Evolutionary conservation across 2,797 vertebrate genomes (phyloP).

Genomic region (Melanotaenia trifasciata): DNA sequence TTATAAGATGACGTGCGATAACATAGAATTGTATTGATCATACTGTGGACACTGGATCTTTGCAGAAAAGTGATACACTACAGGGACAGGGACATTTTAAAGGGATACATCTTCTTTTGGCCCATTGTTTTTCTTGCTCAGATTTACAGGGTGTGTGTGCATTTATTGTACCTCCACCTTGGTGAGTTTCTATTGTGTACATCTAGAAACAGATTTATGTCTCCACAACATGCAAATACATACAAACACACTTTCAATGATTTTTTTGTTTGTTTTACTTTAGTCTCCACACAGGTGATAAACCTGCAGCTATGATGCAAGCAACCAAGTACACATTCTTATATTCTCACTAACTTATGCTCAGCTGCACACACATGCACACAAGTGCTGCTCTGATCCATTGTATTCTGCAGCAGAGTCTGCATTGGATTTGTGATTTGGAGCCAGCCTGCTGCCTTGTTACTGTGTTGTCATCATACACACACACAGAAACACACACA

Average conservation of each 20-base stretch:
- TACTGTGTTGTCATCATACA: constrained; percentile 25
- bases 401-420: constrained; percentile 39
- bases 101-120: too few species aligned
- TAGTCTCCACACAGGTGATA: background rate
- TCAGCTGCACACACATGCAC: background rate
- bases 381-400: constrained; percentile 28
- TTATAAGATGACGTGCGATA: constrained; percentile 30
- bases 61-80: constrained; percentile 18
- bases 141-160: too few species aligned
- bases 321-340: constrained; percentile 1
- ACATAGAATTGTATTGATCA: constrained; percentile 46
- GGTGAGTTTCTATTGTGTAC: too few species aligned
- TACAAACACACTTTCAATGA: background rate
- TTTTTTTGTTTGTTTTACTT: too few species aligned
- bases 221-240: background rate
- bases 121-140: too few species aligned
- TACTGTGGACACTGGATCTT: constrained; percentile 16
- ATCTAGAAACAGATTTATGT: constrained; percentile 8
- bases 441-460: constrained; percentile 35
- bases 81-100: background rate
- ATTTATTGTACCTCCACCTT: too few species aligned
- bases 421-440: constrained; percentile 51
- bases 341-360: background rate
- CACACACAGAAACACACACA: constrained; percentile 5
- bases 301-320: background rate